These are phyloP conservation scores for Temnothorax longispinosus DNA, from an alignment of 1,140 invertebrate genomes.

Conservation along the genomic window DNA sequence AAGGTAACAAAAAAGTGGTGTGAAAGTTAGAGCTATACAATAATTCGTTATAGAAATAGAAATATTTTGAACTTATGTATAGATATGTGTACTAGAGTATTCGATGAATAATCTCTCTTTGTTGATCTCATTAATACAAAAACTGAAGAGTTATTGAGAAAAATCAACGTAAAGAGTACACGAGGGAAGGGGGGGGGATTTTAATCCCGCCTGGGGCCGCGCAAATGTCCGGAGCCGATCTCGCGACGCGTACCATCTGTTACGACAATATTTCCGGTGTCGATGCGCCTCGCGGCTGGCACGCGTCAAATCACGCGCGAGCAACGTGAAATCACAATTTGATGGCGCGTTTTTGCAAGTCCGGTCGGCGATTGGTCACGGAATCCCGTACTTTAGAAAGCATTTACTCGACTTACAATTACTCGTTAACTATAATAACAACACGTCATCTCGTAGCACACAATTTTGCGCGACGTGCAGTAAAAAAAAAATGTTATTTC, in stretches of 20 bases:
- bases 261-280: slow-evolving; percentile 53
- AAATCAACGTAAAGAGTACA: neutral
- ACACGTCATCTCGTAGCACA: neutral
- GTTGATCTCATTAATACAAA: neutral
- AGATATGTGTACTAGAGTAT: too few species aligned
- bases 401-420: slow-evolving; percentile 8
- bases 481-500: neutral
- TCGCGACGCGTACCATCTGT: slow-evolving; percentile 70
- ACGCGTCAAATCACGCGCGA: slow-evolving; percentile 76
- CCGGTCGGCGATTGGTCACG: slow-evolving; percentile 22
- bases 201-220: slow-evolving; percentile 27
- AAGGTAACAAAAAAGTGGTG: neutral
- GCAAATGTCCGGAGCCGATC: slow-evolving; percentile 29
- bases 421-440: slow-evolving; percentile 27
- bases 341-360: slow-evolving; percentile 66
- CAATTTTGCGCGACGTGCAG: neutral
- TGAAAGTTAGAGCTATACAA: neutral
- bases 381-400: slow-evolving; percentile 24
- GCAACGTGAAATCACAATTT: slow-evolving; percentile 75
- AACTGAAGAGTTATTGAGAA: neutral
- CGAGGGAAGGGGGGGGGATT: neutral
- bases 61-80: too few species aligned
- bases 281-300: slow-evolving; percentile 57
- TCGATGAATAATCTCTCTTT: too few species aligned
- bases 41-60: too few species aligned